phyloP scores from a whole-genome alignment of 2,797 vertebrate genomes.

The Avahi laniger region DNA sequence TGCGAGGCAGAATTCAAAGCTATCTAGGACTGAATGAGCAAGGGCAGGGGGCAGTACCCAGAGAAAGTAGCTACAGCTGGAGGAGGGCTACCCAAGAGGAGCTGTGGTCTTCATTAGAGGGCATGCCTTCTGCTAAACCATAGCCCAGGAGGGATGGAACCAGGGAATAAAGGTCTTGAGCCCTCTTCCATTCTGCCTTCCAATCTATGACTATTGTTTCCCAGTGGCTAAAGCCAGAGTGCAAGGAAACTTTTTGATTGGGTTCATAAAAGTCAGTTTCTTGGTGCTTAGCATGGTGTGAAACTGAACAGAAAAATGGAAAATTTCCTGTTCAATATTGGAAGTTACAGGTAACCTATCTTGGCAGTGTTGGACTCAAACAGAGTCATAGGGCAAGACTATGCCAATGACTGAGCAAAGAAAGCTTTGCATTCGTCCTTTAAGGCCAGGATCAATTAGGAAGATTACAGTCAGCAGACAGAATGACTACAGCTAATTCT shows the following conservation, averaged over 20 bases:
- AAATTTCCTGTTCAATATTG: background rate
- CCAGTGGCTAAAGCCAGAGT: background rate
- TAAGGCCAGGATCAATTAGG: constrained; percentile 51
- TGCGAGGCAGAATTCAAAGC: background rate
- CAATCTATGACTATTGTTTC: background rate
- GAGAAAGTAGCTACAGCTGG: background rate
- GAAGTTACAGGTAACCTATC: background rate
- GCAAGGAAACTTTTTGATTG: background rate
- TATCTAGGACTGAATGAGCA: background rate
- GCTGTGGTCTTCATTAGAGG: background rate
- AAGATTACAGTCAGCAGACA: constrained; percentile 45
- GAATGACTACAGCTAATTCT: constrained; percentile 51
- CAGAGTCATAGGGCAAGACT: background rate
- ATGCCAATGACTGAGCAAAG: background rate
- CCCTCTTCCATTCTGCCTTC: background rate
- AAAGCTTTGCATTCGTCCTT: constrained; percentile 40
- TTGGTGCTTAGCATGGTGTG: background rate
- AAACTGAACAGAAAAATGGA: background rate
- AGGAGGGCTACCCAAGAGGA: background rate
- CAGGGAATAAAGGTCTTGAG: background rate
- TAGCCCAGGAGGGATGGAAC: background rate
- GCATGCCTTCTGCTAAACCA: background rate
- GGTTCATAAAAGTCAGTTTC: background rate
- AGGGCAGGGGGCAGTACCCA: background rate
- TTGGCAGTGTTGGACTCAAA: background rate